Evolutionary conservation across 2,113 vertebrate genomes (phyloP).

Genomic region (Gopherus evgoodei): DNA sequence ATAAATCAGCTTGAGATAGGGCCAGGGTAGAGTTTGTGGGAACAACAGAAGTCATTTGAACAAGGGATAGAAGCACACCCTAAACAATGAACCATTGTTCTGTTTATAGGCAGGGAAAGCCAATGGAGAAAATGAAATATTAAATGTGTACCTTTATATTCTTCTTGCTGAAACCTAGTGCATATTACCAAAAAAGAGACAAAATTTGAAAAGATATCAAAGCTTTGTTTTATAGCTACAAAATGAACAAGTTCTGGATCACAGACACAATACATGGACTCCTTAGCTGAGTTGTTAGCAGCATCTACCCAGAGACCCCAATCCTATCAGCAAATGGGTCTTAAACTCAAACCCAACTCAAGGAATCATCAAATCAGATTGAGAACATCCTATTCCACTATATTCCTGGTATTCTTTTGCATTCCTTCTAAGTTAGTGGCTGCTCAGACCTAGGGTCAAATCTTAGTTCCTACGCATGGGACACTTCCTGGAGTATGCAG

Average conservation of each 20-base stretch:
- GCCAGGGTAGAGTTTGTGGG: not conserved
- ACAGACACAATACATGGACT: not conserved
- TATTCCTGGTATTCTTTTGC: not conserved
- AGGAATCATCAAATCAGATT: not conserved
- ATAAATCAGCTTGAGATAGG: not conserved
- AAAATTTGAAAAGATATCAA: not conserved
- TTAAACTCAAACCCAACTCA: not conserved
- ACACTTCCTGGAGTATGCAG: not conserved
- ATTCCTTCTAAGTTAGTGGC: not conserved
- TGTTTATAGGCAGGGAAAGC: not conserved
- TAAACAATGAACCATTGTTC: not conserved
- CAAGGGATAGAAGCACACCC: not conserved
- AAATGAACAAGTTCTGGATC: not conserved
- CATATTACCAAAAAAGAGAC: not conserved
- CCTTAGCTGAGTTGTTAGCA: not conserved
- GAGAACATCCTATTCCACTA: not conserved
- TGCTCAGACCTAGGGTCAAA: not conserved
- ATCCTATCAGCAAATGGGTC: not conserved
- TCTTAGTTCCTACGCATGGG: not conserved
- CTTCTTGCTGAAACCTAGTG: not conserved
- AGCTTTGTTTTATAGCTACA: not conserved
- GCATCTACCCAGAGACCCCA: not conserved
- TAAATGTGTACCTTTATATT: not conserved
- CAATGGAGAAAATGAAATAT: not conserved
- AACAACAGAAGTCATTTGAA: not conserved